Evolutionary conservation across 2,113 vertebrate genomes (phyloP).

Genomic region (Anser brachyrhynchus): DNA sequence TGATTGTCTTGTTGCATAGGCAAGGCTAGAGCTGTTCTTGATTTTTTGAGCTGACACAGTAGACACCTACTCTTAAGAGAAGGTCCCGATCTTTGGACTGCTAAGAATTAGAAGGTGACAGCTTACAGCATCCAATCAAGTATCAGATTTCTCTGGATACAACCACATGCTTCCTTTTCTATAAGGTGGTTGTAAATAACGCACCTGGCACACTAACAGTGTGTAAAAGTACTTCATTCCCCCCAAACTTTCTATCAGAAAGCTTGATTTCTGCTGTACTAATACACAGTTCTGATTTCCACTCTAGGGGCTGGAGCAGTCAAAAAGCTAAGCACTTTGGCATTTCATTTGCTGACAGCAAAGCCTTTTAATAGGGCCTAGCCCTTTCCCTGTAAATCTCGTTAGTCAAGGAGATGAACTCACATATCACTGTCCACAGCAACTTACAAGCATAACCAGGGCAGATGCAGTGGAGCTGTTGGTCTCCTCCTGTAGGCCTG

Average conservation of each 20-base stretch:
- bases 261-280: not conserved
- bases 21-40: not conserved
- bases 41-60: not conserved
- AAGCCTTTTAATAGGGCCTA: not conserved
- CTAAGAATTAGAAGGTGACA: not conserved
- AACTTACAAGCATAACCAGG: not conserved
- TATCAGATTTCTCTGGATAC: not conserved
- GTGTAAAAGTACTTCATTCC: not conserved
- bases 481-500: constrained; percentile 28
- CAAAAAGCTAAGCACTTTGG: not conserved
- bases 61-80: not conserved
- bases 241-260: not conserved
- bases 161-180: not conserved
- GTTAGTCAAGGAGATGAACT: not conserved
- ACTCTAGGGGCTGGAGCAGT: not conserved
- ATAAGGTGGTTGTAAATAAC: not conserved
- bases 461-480: constrained; percentile 16
- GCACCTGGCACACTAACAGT: accelerated
- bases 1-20: not conserved
- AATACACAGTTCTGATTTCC: not conserved
- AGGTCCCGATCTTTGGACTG: not conserved
- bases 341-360: constrained; percentile 2
- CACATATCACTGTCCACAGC: constrained; percentile 28
- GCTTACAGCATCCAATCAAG: not conserved
- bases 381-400: constrained; percentile 38